Conservation (phyloP, 2,113 vertebrate genomes). For the Formicarius rufipectus region DNA sequence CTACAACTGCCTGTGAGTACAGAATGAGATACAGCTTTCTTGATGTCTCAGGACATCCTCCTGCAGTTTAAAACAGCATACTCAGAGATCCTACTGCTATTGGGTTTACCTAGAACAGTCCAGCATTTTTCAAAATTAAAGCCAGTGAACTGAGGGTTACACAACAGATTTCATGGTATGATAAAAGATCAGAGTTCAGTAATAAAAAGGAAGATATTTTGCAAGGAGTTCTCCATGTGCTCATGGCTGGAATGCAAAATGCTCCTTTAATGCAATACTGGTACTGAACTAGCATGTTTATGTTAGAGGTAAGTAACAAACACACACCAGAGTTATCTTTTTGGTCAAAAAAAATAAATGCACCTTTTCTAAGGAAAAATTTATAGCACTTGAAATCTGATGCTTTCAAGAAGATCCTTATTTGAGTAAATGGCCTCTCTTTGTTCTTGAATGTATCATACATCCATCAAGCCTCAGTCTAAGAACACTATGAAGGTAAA, state of each 20-base stretch:
- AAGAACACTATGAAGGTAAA: neutral
- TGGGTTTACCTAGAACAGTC: neutral
- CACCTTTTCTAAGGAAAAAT: neutral
- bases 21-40: neutral
- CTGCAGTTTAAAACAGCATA: neutral
- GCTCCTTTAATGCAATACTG: neutral
- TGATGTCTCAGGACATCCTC: neutral
- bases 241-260: neutral
- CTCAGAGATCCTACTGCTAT: neutral
- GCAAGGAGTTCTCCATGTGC: neutral
- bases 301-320: neutral
- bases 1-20: neutral
- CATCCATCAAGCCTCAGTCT: neutral
- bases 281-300: neutral
- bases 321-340: neutral
- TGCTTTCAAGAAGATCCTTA: neutral
- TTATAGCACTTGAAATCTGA: neutral
- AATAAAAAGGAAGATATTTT: neutral
- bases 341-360: neutral
- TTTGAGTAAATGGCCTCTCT: neutral
- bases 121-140: neutral
- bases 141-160: neutral
- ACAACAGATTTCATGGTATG: neutral
- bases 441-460: neutral
- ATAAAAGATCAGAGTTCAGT: neutral